These are phyloP conservation scores for Diarsia dahlii DNA, from an alignment of 2,888 invertebrate genomes.

Conservation along the genomic window DNA sequence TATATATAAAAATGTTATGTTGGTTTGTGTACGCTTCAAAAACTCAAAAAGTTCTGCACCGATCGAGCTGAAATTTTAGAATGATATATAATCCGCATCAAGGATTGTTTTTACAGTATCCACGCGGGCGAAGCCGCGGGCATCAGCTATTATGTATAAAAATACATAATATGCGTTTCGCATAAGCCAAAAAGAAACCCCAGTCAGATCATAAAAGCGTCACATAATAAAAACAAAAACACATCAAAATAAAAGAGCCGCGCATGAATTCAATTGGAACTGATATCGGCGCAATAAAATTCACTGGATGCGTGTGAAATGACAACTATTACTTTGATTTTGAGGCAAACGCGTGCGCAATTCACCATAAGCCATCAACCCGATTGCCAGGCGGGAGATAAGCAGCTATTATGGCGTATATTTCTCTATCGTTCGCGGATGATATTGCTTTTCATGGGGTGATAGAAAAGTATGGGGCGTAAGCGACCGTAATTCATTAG, in stretches of 20 bases:
- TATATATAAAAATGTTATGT: too few species aligned
- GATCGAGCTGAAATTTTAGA: too few species aligned
- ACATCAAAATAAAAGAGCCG: not conserved
- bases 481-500: constrained; percentile 55
- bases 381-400: constrained; percentile 49
- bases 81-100: too few species aligned
- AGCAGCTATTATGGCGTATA: constrained; percentile 51
- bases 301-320: constrained; percentile 7
- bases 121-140: too few species aligned
- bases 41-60: too few species aligned
- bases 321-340: constrained; percentile 38
- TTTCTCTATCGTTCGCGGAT: constrained; percentile 46
- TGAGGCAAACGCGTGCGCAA: constrained; percentile 49
- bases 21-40: too few species aligned
- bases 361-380: constrained; percentile 52
- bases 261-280: constrained; percentile 26
- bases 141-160: too few species aligned
- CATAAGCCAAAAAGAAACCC: not conserved
- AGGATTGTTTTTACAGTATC: too few species aligned
- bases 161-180: not conserved
- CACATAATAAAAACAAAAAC: not conserved
- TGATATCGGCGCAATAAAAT: constrained; percentile 19
- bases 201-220: not conserved
- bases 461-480: constrained; percentile 50
- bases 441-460: constrained; percentile 46